Evolutionary conservation across 2,797 vertebrate species (phyloP).

Genomic region (Synanceia verrucosa): DNA sequence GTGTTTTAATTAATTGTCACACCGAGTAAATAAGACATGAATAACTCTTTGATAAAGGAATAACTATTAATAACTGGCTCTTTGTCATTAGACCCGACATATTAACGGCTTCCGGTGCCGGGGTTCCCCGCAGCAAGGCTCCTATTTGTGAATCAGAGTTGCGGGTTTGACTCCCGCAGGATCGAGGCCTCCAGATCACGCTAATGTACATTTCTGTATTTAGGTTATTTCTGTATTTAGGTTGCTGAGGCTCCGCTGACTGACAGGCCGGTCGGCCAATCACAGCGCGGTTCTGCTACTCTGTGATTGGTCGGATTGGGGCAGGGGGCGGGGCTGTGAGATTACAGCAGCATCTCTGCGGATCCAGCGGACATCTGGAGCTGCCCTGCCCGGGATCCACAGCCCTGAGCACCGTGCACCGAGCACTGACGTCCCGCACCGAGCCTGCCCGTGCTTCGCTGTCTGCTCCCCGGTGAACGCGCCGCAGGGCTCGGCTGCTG

Average conservation of each 20-base stretch:
- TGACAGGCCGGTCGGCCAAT: constrained; percentile 34
- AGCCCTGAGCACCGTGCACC: constrained; percentile 6
- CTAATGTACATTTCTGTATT: constrained; percentile 59
- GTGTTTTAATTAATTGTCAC: too few species aligned
- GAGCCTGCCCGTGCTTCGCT: not conserved
- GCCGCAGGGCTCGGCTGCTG: not conserved
- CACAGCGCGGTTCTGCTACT: not conserved
- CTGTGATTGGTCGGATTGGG: constrained; percentile 37
- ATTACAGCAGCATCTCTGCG: constrained; percentile 60
- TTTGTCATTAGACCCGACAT: too few species aligned
- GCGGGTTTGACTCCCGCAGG: constrained; percentile 49
- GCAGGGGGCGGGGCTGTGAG: constrained; percentile 55
- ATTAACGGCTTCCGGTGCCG: too few species aligned
- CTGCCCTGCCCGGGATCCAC: constrained; percentile 44
- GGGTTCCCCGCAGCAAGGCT: not conserved
- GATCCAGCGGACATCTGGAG: constrained; percentile 72
- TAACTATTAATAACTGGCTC: too few species aligned
- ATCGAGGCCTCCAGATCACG: constrained; percentile 46
- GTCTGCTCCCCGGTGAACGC: not conserved
- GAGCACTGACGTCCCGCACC: constrained; percentile 3
- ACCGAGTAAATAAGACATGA: too few species aligned
- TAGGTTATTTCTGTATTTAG: constrained; percentile 67
- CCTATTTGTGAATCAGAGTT: not conserved
- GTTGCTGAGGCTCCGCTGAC: constrained; percentile 27
- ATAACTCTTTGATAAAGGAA: too few species aligned